These are phyloP conservation scores for Malurus cyaneus DNA, from an alignment of 2,113 vertebrate species.

Conservation along the genomic window DNA sequence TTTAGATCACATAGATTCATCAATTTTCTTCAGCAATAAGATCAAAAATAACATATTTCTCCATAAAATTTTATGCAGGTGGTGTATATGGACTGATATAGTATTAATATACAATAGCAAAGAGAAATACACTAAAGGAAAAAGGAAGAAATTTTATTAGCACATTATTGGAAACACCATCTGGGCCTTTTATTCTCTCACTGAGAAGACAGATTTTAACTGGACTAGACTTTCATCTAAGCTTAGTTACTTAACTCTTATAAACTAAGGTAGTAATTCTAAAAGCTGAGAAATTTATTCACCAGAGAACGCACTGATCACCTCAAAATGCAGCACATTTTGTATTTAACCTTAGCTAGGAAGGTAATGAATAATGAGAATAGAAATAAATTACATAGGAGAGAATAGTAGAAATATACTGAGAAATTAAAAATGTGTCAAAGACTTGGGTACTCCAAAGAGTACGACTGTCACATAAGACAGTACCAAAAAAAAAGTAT, in stretches of 20 bases:
- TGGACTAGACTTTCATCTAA: neutral
- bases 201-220: neutral
- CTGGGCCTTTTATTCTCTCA: neutral
- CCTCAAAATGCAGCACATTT: neutral
- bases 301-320: neutral
- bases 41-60: neutral
- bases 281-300: neutral
- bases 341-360: neutral
- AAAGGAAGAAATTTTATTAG: neutral
- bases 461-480: neutral
- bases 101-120: neutral
- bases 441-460: neutral
- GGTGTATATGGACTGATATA: neutral
- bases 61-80: neutral
- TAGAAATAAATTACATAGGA: neutral
- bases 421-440: neutral
- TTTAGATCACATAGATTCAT: neutral
- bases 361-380: neutral
- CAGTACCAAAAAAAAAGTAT: neutral
- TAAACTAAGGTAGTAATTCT: neutral
- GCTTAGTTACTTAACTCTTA: neutral
- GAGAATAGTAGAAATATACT: neutral
- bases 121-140: neutral
- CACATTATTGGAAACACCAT: neutral
- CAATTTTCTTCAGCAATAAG: neutral